Percentiles rank a stretch among this genome's conserved stretches.
Conservation (phyloP, 2,888 invertebrate genomes). For the Clusia tigrina region DNA sequence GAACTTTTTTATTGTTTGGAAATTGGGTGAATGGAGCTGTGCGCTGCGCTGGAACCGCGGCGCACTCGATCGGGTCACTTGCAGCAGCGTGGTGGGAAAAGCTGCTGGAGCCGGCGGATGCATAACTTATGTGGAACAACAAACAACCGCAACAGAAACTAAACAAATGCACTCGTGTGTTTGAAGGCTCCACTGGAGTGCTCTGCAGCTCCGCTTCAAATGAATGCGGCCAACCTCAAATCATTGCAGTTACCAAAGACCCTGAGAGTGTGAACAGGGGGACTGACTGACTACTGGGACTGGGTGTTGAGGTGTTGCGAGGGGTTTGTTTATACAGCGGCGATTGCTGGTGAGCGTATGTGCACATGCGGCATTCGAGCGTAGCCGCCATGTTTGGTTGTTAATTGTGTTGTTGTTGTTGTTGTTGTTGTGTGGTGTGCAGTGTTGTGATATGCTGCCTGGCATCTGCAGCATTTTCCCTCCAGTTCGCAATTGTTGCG, state of each 20-base stretch:
- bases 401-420: conserved; percentile 7
- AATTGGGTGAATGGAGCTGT: conserved; percentile 54
- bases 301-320: too few species aligned
- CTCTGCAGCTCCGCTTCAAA: neutral
- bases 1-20: conserved; percentile 17
- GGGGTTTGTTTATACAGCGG: too few species aligned
- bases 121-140: conserved; percentile 12
- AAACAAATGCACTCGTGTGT: neutral
- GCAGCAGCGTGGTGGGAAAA: neutral
- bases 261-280: too few species aligned
- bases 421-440: conserved; percentile 7
- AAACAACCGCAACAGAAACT: conserved; percentile 6
- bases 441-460: neutral
- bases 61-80: neutral
- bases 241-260: too few species aligned
- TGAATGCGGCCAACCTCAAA: neutral
- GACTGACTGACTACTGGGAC: too few species aligned
- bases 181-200: neutral
- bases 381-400: neutral
- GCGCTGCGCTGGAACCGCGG: neutral
- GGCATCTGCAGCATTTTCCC: neutral
- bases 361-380: neutral
- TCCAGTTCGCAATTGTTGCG: neutral
- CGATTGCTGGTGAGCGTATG: neutral
- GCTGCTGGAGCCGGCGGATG: neutral